Evolutionary conservation across 2,113 vertebrate genomes (phyloP).

Genomic region (Aegotheles bennettii): DNA sequence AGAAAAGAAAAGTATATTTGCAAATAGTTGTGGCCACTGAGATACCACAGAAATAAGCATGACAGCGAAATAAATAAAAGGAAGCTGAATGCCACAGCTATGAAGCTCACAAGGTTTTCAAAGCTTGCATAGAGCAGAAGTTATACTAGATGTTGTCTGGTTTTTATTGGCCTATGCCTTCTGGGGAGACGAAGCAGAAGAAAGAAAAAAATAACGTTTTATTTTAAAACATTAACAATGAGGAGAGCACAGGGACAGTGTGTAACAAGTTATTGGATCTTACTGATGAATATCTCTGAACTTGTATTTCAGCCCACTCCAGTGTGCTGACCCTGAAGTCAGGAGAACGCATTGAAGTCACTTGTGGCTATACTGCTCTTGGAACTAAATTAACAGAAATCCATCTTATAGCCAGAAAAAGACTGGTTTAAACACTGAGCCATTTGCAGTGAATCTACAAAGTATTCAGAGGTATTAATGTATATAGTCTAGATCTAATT

Average conservation of each 20-base stretch:
- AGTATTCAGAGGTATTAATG: neutral
- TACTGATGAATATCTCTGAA: neutral
- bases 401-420: neutral
- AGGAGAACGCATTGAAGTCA: rapidly evolving
- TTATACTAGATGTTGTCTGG: neutral
- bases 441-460: neutral
- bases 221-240: neutral
- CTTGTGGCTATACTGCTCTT: neutral
- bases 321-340: neutral
- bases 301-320: neutral
- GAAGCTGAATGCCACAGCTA: neutral
- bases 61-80: neutral
- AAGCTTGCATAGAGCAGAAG: neutral
- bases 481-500: rapidly evolving
- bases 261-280: neutral
- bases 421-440: neutral
- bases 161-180: neutral
- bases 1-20: neutral
- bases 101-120: neutral
- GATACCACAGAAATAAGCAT: neutral
- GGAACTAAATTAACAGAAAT: neutral
- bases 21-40: neutral
- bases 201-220: neutral
- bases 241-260: neutral
- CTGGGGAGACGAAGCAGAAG: neutral